A percentile compares a stretch with the other conserved stretches of the same genome.
Conservation (phyloP, 1,140 invertebrate genomes). For the Protaetia brevitarsis region DNA sequence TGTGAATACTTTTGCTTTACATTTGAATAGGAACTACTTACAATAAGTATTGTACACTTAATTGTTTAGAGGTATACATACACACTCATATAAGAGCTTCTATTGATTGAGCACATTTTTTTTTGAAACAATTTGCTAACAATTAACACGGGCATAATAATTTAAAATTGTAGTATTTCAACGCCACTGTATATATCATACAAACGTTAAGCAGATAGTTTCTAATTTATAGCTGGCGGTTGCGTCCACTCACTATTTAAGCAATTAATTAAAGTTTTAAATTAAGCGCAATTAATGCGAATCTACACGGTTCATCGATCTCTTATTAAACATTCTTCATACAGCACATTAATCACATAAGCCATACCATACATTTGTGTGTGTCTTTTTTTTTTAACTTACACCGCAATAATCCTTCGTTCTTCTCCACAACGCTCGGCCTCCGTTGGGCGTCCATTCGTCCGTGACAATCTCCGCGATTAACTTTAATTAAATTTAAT, state of each 20-base stretch:
- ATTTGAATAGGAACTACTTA: no score
- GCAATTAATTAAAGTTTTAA: neutral
- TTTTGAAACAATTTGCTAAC: no score
- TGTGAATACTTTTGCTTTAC: no score
- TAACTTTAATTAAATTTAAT: constrained; percentile 19
- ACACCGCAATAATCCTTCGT: neutral
- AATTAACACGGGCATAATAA: no score
- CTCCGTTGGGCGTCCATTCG: neutral
- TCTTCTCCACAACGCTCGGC: neutral
- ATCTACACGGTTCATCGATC: neutral
- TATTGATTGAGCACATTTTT: no score
- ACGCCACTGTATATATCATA: no score
- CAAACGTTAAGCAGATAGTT: no score
- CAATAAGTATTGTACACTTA: no score
- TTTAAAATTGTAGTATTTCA: no score
- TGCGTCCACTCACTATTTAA: neutral
- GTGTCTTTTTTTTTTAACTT: no score
- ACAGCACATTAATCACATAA: neutral
- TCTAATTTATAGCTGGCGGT: neutral
- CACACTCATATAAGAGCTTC: no score
- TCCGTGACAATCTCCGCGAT: constrained; percentile 10
- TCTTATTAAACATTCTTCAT: neutral
- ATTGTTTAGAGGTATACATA: no score
- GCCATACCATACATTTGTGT: neutral
- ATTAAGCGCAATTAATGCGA: neutral